Evolutionary conservation across 30 jellyfish, hydroid and myxozoan species (phyloP).

Genomic region (Aurelia aurita): DNA sequence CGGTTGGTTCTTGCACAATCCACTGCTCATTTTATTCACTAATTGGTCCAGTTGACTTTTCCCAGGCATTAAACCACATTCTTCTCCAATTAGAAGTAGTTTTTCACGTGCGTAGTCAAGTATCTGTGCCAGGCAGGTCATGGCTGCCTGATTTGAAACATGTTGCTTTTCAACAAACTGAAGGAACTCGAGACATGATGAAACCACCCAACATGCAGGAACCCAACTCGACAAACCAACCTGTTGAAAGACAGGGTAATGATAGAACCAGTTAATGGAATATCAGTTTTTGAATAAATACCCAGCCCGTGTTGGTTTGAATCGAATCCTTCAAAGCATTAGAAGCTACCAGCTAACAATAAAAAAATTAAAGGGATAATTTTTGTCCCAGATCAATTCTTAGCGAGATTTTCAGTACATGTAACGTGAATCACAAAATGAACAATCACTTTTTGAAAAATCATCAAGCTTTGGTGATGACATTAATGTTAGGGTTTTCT

Average conservation of each 20-base stretch:
- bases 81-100: conserved; percentile 68
- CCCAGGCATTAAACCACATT: conserved; percentile 69
- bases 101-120: conserved; percentile 80
- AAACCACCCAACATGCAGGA: conserved; percentile 91
- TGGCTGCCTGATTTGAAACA: conserved; percentile 39
- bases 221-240: conserved; percentile 23
- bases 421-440: too few relatives aligned
- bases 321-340: too few relatives aligned
- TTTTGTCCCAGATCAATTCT: too few relatives aligned
- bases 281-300: too few relatives aligned
- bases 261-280: too few relatives aligned
- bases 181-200: conserved; percentile 80
- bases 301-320: too few relatives aligned
- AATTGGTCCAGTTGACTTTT: conserved; percentile 22
- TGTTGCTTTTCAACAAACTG: conserved; percentile 62
- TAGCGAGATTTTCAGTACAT: too few relatives aligned
- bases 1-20: conserved; percentile 52
- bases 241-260: conserved; percentile 12
- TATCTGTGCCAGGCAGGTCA: conserved; percentile 73
- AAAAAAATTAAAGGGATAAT: too few relatives aligned
- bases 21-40: conserved; percentile 14
- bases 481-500: too few relatives aligned
- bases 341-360: too few relatives aligned
- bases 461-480: too few relatives aligned
- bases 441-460: too few relatives aligned